Evolutionary conservation across 1,140 invertebrate species (phyloP), one percentile per base, ranked within the genome.

Genomic region (Rhyzopertha dominica): DNA sequence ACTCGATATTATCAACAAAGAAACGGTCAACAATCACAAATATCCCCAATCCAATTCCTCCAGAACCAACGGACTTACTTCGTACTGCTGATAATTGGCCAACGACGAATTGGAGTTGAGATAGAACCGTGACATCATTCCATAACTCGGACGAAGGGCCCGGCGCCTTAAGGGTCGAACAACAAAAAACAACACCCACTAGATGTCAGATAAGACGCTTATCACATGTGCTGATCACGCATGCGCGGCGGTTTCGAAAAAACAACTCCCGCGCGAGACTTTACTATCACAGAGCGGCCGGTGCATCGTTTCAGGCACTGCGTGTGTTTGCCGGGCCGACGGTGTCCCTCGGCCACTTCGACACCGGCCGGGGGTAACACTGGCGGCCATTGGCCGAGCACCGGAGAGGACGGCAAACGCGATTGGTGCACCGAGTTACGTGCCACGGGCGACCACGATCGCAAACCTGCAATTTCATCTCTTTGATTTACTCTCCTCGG

Each of bases 121-220:
- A 51, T 65, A 65, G 47, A 65, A 65, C 31, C 63, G 53, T 48
- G 63, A 65, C 63, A 65, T 65, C 63, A 63, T 65, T 58, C 59
- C 61, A 63, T 65, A 58, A 38, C 42, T 41, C 43, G 26, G 26
- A 20, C 26, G 19, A 8, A n/a, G 25, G n/a, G 8, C 25, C 8
- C 25, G 25, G 25, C 25, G 25, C 25, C 25, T n/a, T n/a, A n/a
- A n/a, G n/a, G n/a, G n/a, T n/a, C n/a, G n/a, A n/a, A n/a, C n/a
- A 44, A 44, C 36, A 32, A 44, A 32, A 23, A 32, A 44, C 31
- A 43, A 43, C 4, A 9, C 8, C 24, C 13, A 10, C 5, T 26
- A 16, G 7, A 35, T 31, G 25, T 43, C 12, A n/a, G n/a, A n/a
- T n/a, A n/a, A n/a, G n/a, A 29, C 12, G 26, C 12, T 13, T 30